Conservation (phyloP, 1,140 invertebrate species). For the Lasaia peninsularis region DNA sequence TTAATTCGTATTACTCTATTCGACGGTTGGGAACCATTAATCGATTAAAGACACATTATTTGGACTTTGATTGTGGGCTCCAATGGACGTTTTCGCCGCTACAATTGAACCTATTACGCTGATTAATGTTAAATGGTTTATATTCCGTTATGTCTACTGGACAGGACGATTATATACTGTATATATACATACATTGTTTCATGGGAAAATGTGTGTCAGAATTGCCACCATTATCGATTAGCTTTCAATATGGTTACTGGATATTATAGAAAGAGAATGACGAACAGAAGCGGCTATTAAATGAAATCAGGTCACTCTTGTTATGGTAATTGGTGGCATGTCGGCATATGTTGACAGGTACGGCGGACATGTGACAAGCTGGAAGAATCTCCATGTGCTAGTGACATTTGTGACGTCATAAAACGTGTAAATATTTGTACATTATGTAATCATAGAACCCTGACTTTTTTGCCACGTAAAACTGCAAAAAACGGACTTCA, state of each 20-base stretch:
- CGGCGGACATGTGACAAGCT: background rate
- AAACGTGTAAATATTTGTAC: too few species aligned
- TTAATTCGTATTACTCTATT: constrained; percentile 3
- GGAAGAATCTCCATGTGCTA: background rate
- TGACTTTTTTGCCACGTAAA: too few species aligned
- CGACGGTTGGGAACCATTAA: background rate
- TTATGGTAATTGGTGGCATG: background rate
- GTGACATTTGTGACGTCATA: too few species aligned
- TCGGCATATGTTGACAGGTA: background rate
- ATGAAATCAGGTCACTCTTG: constrained; percentile 3
- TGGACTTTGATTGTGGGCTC: constrained; percentile 1
- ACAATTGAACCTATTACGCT: constrained; percentile 7
- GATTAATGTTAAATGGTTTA: constrained; percentile 8
- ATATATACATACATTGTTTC: background rate
- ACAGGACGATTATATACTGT: background rate
- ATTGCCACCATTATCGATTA: too few species aligned
- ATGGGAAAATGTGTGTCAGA: too few species aligned
- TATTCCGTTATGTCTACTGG: background rate
- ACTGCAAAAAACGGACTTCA: too few species aligned
- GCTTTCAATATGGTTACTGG: too few species aligned
- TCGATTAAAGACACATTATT: background rate
- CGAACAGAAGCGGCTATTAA: background rate
- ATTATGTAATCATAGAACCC: too few species aligned
- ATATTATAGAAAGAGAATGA: background rate
- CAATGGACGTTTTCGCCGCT: background rate